Evolutionary conservation across 2,888 invertebrate genomes (phyloP).

Genomic region (Oconnorella tubifera): DNA sequence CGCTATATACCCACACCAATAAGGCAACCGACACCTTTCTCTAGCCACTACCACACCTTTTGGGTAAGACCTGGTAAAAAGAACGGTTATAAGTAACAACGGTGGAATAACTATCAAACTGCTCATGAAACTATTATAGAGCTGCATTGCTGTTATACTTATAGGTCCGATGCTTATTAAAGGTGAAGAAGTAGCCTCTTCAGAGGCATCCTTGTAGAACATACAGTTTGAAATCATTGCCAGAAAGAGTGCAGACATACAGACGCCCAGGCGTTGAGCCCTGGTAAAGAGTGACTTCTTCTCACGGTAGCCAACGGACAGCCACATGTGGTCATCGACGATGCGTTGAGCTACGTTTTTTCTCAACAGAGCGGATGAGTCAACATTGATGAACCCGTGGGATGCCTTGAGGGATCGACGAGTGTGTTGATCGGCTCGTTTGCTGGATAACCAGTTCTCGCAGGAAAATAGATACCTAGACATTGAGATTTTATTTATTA

Average conservation of each 20-base stretch:
- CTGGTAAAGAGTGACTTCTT: slow-evolving; percentile 54
- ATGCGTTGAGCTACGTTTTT: slow-evolving; percentile 20
- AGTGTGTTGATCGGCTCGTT: slow-evolving; percentile 54
- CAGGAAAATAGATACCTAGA: slow-evolving; percentile 41
- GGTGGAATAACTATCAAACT: slow-evolving; percentile 38
- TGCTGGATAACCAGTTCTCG: slow-evolving; percentile 56
- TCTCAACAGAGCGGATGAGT: background rate
- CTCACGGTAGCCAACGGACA: slow-evolving; percentile 55
- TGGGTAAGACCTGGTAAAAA: slow-evolving; percentile 30
- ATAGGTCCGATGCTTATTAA: slow-evolving; percentile 29
- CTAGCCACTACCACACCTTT: no score
- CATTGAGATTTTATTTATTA: background rate
- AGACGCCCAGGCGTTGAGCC: slow-evolving; percentile 42
- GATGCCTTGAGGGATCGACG: slow-evolving; percentile 27
- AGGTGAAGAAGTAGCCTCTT: background rate
- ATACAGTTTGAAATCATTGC: slow-evolving; percentile 43
- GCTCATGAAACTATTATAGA: slow-evolving; percentile 39
- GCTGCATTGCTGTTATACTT: slow-evolving; percentile 30
- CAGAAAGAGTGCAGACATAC: slow-evolving; percentile 40
- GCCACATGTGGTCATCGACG: slow-evolving; percentile 57
- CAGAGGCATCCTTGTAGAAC: slow-evolving; percentile 25
- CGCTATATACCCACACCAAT: slow-evolving; percentile 24
- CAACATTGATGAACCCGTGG: slow-evolving; percentile 13
- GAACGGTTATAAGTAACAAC: slow-evolving; percentile 33
- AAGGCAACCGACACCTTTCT: slow-evolving; percentile 18